These are phyloP conservation scores for Himalopsyche anomala DNA, from an alignment of 2,888 invertebrate species.

Conservation along the genomic window DNA sequence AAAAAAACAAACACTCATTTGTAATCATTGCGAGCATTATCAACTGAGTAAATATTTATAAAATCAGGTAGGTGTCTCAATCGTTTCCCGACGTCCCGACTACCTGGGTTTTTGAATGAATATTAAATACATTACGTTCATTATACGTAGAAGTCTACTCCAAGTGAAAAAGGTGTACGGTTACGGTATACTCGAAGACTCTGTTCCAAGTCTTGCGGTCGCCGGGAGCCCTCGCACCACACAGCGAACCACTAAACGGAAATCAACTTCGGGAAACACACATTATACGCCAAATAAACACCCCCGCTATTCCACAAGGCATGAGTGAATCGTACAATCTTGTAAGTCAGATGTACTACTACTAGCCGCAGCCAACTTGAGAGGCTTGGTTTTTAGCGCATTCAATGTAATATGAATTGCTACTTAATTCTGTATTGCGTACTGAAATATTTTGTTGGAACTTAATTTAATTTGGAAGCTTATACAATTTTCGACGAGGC, in stretches of 20 bases:
- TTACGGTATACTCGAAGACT: neutral
- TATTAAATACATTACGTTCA: no score
- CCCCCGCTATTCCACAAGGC: neutral
- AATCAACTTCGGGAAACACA: conserved; percentile 30
- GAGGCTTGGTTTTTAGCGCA: neutral
- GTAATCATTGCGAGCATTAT: no score
- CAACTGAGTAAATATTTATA: no score
- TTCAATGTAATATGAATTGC: no score
- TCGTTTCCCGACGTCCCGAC: no score
- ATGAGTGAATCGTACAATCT: conserved; percentile 2
- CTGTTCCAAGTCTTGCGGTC: neutral
- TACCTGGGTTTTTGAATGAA: no score
- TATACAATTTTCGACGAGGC: no score
- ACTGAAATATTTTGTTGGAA: no score
- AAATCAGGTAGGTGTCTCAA: no score
- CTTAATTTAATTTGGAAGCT: no score
- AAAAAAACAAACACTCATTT: no score
- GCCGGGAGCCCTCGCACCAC: neutral
- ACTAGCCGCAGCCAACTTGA: neutral
- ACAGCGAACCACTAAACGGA: conserved; percentile 8
- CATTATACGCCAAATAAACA: conserved; percentile 20
- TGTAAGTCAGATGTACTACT: neutral
- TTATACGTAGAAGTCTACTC: neutral
- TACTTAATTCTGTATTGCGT: no score
- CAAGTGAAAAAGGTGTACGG: neutral